Percentiles rank a stretch among this genome's conserved stretches.
phyloP scores from a whole-genome alignment of 2,113 vertebrate species.

The Semnornis frantzii region DNA sequence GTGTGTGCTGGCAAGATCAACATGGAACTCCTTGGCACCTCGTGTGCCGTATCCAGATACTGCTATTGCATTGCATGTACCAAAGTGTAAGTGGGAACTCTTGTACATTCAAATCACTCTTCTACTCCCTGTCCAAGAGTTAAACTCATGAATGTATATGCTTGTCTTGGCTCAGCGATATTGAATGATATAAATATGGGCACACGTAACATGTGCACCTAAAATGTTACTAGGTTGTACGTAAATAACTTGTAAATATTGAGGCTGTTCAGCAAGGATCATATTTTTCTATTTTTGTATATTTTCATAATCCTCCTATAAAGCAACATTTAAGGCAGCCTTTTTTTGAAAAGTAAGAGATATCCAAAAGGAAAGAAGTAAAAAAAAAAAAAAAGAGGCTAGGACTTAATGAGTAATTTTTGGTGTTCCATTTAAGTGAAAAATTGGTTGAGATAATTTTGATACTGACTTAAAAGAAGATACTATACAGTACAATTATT shows the following conservation, averaged over 20 bases:
- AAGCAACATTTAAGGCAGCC: not conserved
- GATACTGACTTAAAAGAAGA: not conserved
- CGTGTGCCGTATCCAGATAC: not conserved
- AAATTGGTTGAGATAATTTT: not conserved
- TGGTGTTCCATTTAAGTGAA: not conserved
- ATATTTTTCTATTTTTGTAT: not conserved
- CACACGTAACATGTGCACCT: not conserved
- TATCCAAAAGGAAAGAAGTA: too few species aligned
- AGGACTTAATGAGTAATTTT: not conserved
- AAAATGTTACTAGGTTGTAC: not conserved
- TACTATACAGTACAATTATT: not conserved
- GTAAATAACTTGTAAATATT: not conserved
- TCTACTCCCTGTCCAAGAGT: not conserved
- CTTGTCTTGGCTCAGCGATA: not conserved
- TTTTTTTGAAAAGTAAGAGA: not conserved
- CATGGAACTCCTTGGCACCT: not conserved
- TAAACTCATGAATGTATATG: not conserved
- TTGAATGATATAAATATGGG: not conserved
- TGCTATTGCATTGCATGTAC: not conserved
- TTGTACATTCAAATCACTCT: not conserved
- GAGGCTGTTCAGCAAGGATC: not conserved
- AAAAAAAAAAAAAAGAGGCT: not conserved
- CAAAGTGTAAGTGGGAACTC: not conserved
- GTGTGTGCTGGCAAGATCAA: not conserved
- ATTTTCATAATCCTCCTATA: not conserved